Evolutionary conservation across 2,888 invertebrate genomes (phyloP).

Genomic region (Drosophila merina): DNA sequence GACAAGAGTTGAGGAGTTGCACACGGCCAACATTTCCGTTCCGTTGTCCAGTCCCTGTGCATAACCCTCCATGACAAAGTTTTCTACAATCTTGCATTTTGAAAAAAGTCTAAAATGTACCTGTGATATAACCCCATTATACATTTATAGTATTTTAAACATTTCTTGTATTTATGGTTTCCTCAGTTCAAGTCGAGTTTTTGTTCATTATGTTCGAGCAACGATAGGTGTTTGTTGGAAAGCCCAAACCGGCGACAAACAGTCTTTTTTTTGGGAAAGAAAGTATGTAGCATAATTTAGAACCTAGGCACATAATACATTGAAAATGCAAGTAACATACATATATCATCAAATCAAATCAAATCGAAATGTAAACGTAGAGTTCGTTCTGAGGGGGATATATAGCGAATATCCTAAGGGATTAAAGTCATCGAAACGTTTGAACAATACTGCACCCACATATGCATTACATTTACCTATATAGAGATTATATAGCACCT

Average conservation of each 20-base stretch:
- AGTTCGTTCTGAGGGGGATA: conserved; percentile 30
- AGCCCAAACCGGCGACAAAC: conserved; percentile 30
- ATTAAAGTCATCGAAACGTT: conserved; percentile 70
- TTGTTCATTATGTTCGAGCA: conserved; percentile 38
- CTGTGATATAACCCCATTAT: conserved; percentile 82
- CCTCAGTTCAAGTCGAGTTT: conserved; percentile 37
- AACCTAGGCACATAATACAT: conserved; percentile 72
- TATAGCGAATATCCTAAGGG: conserved; percentile 48
- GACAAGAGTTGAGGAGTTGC: conserved; percentile 34
- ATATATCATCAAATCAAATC: conserved; percentile 54
- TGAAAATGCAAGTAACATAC: conserved; percentile 70
- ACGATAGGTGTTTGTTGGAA: conserved; percentile 52
- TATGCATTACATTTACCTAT: conserved; percentile 47
- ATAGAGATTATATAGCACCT: conserved; percentile 69
- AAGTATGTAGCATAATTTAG: conserved; percentile 69
- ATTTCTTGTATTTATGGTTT: conserved; percentile 37
- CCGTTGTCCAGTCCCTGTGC: conserved; percentile 23
- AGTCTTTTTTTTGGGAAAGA: conserved; percentile 43
- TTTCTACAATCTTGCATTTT: conserved; percentile 78
- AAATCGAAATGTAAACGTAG: conserved; percentile 41
- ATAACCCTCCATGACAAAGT: conserved; percentile 60
- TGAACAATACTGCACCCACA: conserved; percentile 43
- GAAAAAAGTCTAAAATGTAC: conserved; percentile 82
- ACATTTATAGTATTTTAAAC: conserved; percentile 70
- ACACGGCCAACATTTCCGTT: conserved; percentile 15